These are phyloP conservation scores for Xestia ashworthii DNA, from an alignment of 2,888 invertebrate genomes.

Conservation along the genomic window DNA sequence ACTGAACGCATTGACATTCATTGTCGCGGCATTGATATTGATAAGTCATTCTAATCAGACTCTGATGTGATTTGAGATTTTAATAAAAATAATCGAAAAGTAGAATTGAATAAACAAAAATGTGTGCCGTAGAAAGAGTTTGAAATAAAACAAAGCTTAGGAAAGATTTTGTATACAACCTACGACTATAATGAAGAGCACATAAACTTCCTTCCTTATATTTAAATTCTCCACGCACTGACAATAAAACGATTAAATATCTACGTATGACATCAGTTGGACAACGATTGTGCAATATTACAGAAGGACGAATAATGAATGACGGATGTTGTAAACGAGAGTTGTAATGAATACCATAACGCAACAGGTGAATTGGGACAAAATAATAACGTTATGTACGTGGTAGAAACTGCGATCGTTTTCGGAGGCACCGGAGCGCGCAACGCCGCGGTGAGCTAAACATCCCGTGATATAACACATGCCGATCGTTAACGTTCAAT, in stretches of 20 bases:
- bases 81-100: not conserved
- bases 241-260: conserved; percentile 7
- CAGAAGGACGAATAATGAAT: conserved; percentile 33
- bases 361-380: conserved; percentile 40
- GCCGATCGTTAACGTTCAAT: conserved; percentile 19
- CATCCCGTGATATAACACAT: conserved; percentile 30
- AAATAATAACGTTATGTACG: conserved; percentile 35
- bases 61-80: conserved; percentile 3
- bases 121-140: not conserved
- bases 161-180: not conserved
- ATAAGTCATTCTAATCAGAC: conserved; percentile 9
- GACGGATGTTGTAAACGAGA: conserved; percentile 44
- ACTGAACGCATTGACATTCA: conserved; percentile 6
- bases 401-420: conserved; percentile 53
- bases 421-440: conserved; percentile 61
- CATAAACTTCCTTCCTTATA: not conserved
- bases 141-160: conserved; percentile 5
- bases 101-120: not conserved
- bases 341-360: conserved; percentile 22
- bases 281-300: conserved; percentile 34
- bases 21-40: not conserved
- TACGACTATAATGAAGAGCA: conserved; percentile 4
- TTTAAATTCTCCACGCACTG: conserved; percentile 7
- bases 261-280: conserved; percentile 23
- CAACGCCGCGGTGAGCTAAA: conserved; percentile 32